Percentiles rank a stretch among this genome's conserved stretches.
phyloP scores from a whole-genome alignment of 1,140 invertebrate genomes.

The Heliothis virescens region DNA sequence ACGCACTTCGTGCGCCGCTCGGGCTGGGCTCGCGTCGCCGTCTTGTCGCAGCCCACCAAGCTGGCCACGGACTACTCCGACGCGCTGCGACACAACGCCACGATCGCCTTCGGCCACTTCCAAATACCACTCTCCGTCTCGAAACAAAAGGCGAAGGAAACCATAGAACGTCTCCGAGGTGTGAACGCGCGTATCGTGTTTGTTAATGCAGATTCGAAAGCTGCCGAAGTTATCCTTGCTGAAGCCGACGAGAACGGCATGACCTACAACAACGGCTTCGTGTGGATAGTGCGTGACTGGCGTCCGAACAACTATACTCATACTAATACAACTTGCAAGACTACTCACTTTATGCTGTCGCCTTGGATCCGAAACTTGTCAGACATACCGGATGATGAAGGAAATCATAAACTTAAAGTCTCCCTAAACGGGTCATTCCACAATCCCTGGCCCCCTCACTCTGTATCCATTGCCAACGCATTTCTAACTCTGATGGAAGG shows the following conservation, averaged over 20 bases:
- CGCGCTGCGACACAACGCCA: neutral
- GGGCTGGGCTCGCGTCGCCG: slow-evolving; percentile 65
- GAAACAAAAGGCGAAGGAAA: slow-evolving; percentile 50
- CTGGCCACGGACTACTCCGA: neutral
- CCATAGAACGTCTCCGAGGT: neutral
- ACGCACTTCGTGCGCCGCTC: slow-evolving; percentile 49
- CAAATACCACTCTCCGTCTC: neutral
- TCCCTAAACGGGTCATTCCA: neutral
- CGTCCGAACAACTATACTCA: neutral
- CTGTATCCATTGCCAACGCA: slow-evolving; percentile 3
- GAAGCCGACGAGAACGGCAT: slow-evolving; percentile 19
- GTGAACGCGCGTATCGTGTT: slow-evolving; percentile 58
- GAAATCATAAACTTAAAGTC: neutral
- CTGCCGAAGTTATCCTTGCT: slow-evolving; percentile 64
- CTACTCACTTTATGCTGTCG: neutral
- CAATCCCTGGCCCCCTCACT: neutral
- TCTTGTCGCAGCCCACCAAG: slow-evolving; percentile 34
- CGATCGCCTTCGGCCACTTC: neutral
- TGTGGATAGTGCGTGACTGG: slow-evolving; percentile 39
- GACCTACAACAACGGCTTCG: slow-evolving; percentile 34
- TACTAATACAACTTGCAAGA: too few species aligned
- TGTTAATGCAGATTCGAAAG: slow-evolving; percentile 62
- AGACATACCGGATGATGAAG: neutral
- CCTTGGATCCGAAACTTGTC: neutral
- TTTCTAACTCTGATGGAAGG: slow-evolving; percentile 10